Base-by-base conservation (phyloP, 2,888 invertebrate species). In the Endomychus coccineus region DNA sequence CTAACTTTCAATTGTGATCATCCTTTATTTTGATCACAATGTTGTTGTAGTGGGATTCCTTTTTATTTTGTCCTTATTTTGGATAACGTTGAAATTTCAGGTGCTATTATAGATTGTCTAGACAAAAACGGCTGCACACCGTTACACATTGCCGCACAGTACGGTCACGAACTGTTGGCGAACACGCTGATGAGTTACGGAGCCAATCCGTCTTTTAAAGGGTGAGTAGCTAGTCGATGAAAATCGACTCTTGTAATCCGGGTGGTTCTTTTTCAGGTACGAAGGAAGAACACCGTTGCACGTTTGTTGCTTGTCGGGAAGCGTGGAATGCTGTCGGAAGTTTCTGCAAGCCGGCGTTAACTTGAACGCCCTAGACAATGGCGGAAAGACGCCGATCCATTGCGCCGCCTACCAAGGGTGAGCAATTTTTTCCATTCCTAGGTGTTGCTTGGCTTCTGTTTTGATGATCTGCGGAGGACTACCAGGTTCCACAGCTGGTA, bases 71-170 rank as follows among this genome's bases (percentile, higher is more conserved):
- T 19, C 7, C 11, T 31, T 40, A 16, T 28, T 34, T 48, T 52
- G n/a, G n/a, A n/a, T n/a, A n/a, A n/a, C n/a, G n/a, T n/a, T n/a
- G n/a, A n/a, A n/a, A n/a, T n/a, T n/a, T 16, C 42, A 68, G 69
- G 73, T 43, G 72, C 73, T 21, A 54, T 62, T 19, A 69, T 77
- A 16, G 74, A 78, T 53, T 66, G 66, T 28, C 58, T 65, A 31
- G 77, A 78, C 56, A 73, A 71, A 49, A 71, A 71, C 45, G 73
- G 74, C 9, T 75, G 74, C 50, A 76, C 78, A 1, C 70, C 78
- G 7, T 59, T 78, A 29, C 78, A 79, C 51, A 73, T 78, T 40
- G 77, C 78, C 10, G 75, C 78, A n/a, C 66, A 73, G 49, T 72
- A 72, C 50, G 73, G 75, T 0, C 74, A 76, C 46, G 73, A 75